A percentile compares a stretch with the other conserved stretches of the same genome.
phyloP scores from a whole-genome alignment of 1,140 invertebrate genomes.

The Drosophila kohkoa region DNA sequence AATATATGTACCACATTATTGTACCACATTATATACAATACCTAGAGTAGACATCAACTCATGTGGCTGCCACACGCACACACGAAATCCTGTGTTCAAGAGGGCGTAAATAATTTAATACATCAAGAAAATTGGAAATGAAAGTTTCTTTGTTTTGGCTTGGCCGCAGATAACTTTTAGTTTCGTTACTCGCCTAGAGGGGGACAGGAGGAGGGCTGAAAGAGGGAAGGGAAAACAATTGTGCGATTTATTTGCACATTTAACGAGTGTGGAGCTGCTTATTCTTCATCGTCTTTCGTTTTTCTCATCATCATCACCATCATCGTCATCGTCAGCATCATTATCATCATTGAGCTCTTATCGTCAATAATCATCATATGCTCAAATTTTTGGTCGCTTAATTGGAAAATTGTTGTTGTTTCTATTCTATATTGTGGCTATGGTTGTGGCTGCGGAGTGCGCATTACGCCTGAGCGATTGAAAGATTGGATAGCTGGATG shows the following conservation, averaged over 20 bases:
- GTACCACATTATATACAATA: conserved; percentile 10
- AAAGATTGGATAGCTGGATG: conserved; percentile 48
- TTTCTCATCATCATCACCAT: neutral
- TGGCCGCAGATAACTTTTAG: conserved; percentile 79
- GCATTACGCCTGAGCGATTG: conserved; percentile 75
- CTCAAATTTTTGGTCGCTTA: conserved; percentile 83
- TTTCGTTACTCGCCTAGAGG: conserved; percentile 46
- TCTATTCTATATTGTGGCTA: conserved; percentile 32
- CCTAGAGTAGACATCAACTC: conserved; percentile 23
- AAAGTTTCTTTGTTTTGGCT: conserved; percentile 80
- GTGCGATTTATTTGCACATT: conserved; percentile 82
- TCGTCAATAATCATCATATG: conserved; percentile 83
- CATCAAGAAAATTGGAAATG: conserved; percentile 83
- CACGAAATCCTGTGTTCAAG: conserved; percentile 74
- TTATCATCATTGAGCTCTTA: conserved; percentile 56
- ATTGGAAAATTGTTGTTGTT: conserved; percentile 82
- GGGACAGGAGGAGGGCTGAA: neutral
- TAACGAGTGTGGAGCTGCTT: conserved; percentile 45
- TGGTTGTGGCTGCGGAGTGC: conserved; percentile 20
- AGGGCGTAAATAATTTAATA: conserved; percentile 84
- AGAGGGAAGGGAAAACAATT: conserved; percentile 50
- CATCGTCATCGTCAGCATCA: conserved; percentile 6
- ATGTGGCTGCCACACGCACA: conserved; percentile 53
- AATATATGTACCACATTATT: conserved; percentile 3
- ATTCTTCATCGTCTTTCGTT: conserved; percentile 35